A percentile compares a stretch with the other conserved stretches of the same genome.
Evolutionary conservation across 2,113 vertebrate species (phyloP).

Genomic region (Ochotona princeps): DNA sequence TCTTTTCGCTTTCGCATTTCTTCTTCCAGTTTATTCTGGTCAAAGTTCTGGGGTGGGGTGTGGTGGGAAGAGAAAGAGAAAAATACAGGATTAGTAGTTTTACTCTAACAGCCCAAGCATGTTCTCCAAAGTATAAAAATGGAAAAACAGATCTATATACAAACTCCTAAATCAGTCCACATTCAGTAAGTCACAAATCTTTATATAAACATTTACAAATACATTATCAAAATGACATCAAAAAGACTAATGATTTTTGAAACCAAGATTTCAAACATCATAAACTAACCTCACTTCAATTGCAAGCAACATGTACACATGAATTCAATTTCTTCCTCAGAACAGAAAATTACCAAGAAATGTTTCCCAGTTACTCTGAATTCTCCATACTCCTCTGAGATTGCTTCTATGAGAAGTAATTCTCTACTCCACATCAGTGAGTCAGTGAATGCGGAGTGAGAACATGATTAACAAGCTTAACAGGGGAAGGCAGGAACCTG

Average conservation of each 20-base stretch:
- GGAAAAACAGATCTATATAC: background rate
- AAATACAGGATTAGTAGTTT: constrained; percentile 20
- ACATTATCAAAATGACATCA: constrained; percentile 18
- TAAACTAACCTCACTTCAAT: constrained; percentile 6
- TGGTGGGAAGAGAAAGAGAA: background rate
- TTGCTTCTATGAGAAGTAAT: background rate
- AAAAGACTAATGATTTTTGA: constrained; percentile 37
- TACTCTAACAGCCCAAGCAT: constrained; percentile 11
- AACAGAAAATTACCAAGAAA: background rate
- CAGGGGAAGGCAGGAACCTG: no score
- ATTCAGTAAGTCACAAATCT: background rate
- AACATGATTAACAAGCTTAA: background rate
- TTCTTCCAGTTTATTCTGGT: constrained; percentile 98
- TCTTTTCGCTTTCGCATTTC: constrained; percentile 99
- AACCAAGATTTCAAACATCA: constrained; percentile 10
- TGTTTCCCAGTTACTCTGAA: constrained; percentile 14
- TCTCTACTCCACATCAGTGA: constrained; percentile 2
- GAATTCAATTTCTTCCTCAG: background rate
- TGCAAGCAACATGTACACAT: background rate
- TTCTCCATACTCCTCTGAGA: background rate
- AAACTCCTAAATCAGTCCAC: constrained; percentile 19
- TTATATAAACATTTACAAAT: constrained; percentile 3
- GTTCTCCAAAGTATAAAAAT: background rate
- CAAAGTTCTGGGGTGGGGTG: constrained; percentile 91
- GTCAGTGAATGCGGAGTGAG: background rate